Base-by-base conservation (phyloP, 2,797 vertebrate genomes). In the Pagetopsis macropterus region DNA sequence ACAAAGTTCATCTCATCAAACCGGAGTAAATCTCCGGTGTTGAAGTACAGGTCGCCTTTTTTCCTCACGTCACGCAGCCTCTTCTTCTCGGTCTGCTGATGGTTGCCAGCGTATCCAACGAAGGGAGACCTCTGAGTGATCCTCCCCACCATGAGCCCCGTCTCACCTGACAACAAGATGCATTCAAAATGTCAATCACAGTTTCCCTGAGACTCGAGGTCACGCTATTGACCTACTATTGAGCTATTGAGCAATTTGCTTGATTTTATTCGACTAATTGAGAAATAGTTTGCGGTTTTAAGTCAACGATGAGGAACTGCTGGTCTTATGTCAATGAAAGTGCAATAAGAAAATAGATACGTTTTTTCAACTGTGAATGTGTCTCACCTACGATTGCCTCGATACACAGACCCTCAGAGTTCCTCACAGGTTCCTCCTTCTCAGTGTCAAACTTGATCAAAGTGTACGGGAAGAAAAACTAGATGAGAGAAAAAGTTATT, bases 21-120 rank as follows among this genome's bases (percentile, higher is more conserved):
- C 55, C 89, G 89, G 61, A 98, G 87, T 88, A 99, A 88, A 78
- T 98, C 97, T 0, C 97, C 96, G 0, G 88, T 96, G 90, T 98
- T 98, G 90, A 97, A 98, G 90, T 96, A 98, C 27, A 95, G 16
- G 63, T 98, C 97, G 27, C 96, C 97, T 88, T 97, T 97, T 59
- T 90, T 87, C 76, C 97, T 83, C 17, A 98, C 97, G 0, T 98
- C 78, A 13, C 76, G 79, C 10, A 99, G 93, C 54, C 94, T 91
- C 82, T 98, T 97, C 93, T 95, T 97, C 73, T 97, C 95, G 0
- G 96, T 97, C 87, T 97, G 95, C 33, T 92, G 72, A 49, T 90
- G 75, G 72, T 94, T 95, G 45, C 96, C 95, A 4, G 95, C 96
- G 3, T 97, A 98, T 1, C 97, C 97, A 8, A 67, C 43, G 66